phyloP scores from a whole-genome alignment of 2,888 invertebrate genomes.

The Cataglyphis livida region DNA sequence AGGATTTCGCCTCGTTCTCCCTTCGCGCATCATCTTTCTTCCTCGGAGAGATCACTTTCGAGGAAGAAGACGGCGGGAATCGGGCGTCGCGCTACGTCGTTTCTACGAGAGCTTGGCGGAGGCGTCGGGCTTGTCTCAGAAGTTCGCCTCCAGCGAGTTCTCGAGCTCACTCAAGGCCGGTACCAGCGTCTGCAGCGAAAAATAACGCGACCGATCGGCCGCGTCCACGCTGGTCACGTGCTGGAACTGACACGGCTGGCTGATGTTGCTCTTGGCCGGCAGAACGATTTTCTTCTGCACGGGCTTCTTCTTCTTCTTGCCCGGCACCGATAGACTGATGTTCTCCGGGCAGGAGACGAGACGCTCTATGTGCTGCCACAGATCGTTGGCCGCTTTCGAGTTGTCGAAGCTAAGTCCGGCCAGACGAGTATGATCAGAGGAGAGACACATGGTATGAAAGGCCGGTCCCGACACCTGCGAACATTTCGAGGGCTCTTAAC shows the following conservation, averaged over 20 bases:
- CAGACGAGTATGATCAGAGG: slow-evolving; percentile 91
- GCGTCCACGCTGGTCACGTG: slow-evolving; percentile 93
- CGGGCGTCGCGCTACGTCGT: slow-evolving; percentile 44
- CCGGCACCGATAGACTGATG: slow-evolving; percentile 91
- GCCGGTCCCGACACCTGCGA: slow-evolving; percentile 88
- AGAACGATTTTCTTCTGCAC: slow-evolving; percentile 87
- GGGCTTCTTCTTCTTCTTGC: slow-evolving; percentile 88
- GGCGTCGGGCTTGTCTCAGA: slow-evolving; percentile 69
- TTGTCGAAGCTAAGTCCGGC: slow-evolving; percentile 94
- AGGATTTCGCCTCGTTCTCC: neutral
- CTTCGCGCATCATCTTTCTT: neutral
- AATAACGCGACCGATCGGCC: slow-evolving; percentile 89
- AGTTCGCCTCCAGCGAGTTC: slow-evolving; percentile 77
- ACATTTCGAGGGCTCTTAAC: slow-evolving; percentile 6
- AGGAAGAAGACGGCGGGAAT: slow-evolving; percentile 23
- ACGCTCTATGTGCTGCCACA: slow-evolving; percentile 90
- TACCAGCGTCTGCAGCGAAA: slow-evolving; percentile 90
- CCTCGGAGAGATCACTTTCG: slow-evolving; percentile 25
- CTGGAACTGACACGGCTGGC: slow-evolving; percentile 94
- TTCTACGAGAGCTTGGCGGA: slow-evolving; percentile 46
- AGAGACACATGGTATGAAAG: slow-evolving; percentile 94
- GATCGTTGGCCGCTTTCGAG: slow-evolving; percentile 90
- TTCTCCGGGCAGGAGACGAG: slow-evolving; percentile 92
- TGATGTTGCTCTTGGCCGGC: slow-evolving; percentile 93
- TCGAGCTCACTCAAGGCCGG: slow-evolving; percentile 82